Evolutionary conservation across 2,888 invertebrate genomes (phyloP).

Genomic region (Agriopis leucophaearia): DNA sequence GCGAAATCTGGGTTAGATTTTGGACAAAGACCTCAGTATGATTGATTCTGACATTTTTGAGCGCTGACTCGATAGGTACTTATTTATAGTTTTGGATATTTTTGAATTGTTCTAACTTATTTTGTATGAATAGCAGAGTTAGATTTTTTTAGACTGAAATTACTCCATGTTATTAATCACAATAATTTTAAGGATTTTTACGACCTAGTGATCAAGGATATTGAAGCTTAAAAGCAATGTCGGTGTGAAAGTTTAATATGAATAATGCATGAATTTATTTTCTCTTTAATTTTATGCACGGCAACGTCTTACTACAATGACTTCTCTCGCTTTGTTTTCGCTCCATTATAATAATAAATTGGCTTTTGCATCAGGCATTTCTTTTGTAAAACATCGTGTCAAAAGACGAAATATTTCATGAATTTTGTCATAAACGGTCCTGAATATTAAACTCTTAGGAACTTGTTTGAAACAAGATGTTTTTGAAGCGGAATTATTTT

Average conservation of each 20-base stretch:
- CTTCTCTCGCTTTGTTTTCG: slow-evolving; percentile 6
- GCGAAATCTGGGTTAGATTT: too few species aligned
- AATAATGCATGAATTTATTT: slow-evolving; percentile 19
- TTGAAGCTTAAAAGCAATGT: background rate
- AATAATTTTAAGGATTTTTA: background rate
- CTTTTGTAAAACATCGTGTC: background rate
- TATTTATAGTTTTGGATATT: too few species aligned
- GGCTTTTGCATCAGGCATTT: background rate
- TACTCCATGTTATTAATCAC: background rate
- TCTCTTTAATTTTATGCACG: slow-evolving; percentile 27
- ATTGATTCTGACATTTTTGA: too few species aligned
- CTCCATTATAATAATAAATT: slow-evolving; percentile 8
- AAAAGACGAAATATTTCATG: background rate
- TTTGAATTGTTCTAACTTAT: too few species aligned
- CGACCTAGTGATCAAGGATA: background rate
- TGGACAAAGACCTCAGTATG: too few species aligned
- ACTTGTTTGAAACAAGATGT: background rate
- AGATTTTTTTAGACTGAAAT: too few species aligned
- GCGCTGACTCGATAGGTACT: too few species aligned
- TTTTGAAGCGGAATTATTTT: background rate
- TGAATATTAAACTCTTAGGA: background rate
- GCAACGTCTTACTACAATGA: slow-evolving; percentile 13
- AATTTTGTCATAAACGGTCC: background rate
- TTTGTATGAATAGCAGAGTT: too few species aligned
- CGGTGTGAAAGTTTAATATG: slow-evolving; percentile 7